Evolutionary conservation across 2,113 vertebrate genomes (phyloP).

Genomic region (Rhizomys pruinosus): DNA sequence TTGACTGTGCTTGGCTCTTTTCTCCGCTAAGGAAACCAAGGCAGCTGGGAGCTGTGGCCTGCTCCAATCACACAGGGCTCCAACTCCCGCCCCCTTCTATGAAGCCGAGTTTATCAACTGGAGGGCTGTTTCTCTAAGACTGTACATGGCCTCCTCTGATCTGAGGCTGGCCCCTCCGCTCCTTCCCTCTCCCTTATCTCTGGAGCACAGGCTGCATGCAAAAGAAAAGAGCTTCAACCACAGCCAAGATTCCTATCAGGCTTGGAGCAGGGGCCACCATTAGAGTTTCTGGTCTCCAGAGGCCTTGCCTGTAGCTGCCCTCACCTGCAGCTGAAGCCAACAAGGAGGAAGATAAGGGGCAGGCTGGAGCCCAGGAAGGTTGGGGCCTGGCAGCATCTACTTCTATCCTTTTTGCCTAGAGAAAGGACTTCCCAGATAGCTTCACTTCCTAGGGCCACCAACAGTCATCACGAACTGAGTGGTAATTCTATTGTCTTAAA

Average conservation of each 20-base stretch:
- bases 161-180: conserved; percentile 54
- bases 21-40: background rate
- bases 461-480: background rate
- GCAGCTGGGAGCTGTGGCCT: background rate
- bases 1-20: background rate
- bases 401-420: background rate
- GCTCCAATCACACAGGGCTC: background rate
- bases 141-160: background rate
- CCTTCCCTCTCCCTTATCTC: conserved; percentile 82
- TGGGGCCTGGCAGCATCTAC: background rate
- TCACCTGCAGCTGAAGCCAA: conserved; percentile 47
- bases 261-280: conserved; percentile 12
- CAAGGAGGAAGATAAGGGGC: conserved; percentile 64
- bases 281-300: conserved; percentile 49
- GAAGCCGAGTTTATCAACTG: background rate
- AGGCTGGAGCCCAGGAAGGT: conserved; percentile 18
- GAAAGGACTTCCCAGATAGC: background rate
- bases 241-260: conserved; percentile 67
- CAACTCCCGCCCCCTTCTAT: fast-evolving
- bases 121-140: background rate
- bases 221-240: conserved; percentile 52
- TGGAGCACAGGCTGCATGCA: conserved; percentile 56
- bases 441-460: background rate
- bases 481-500: background rate
- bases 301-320: conserved; percentile 55